Conservation (phyloP, 2,113 vertebrate genomes). For the Otolemur garnettii region DNA sequence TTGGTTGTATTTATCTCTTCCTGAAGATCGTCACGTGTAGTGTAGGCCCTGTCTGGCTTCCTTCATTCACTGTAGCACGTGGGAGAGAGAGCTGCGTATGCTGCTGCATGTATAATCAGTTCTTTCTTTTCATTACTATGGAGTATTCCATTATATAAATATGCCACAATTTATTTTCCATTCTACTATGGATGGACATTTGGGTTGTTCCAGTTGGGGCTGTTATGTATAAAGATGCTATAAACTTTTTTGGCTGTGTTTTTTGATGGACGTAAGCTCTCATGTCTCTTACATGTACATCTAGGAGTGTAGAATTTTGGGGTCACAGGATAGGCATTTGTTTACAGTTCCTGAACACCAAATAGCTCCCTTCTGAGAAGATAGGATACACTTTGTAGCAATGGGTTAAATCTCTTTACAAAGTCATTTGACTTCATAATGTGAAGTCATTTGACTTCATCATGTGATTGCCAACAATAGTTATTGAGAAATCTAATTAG, state of each 20-base stretch:
- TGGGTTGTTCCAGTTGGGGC: background rate
- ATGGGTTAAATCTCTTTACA: slow-evolving; percentile 31
- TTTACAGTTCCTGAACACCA: background rate
- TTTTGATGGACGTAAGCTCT: background rate
- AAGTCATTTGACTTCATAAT: slow-evolving; percentile 2
- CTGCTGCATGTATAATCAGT: background rate
- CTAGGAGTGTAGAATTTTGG: background rate
- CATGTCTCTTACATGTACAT: background rate
- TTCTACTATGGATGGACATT: background rate
- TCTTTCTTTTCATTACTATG: background rate
- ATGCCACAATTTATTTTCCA: slow-evolving; percentile 32
- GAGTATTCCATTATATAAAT: background rate
- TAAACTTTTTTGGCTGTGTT: background rate
- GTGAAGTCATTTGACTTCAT: background rate
- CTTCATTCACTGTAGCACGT: background rate
- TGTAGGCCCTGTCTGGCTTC: background rate
- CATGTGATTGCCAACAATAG: background rate
- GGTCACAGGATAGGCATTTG: background rate
- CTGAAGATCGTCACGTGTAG: background rate
- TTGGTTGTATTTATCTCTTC: background rate
- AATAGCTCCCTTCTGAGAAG: background rate
- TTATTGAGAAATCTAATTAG: background rate
- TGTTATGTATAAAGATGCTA: background rate
- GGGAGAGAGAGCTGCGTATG: background rate
- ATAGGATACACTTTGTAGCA: background rate